phyloP scores from a whole-genome alignment of 2,113 vertebrate species.

The Cololabis saira region DNA sequence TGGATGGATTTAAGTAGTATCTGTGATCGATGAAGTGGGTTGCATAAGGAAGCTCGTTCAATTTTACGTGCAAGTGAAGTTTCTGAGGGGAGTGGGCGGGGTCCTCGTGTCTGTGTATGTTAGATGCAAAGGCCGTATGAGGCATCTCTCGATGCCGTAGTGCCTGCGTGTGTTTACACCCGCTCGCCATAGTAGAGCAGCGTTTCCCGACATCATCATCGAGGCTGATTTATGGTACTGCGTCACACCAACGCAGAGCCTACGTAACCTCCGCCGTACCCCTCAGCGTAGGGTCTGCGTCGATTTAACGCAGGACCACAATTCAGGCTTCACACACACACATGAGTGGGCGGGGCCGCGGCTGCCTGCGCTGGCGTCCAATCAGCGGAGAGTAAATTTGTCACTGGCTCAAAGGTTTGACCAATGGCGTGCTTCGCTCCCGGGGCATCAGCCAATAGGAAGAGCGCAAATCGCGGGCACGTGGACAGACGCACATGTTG shows the following conservation, averaged over 20 bases:
- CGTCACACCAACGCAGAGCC: no score
- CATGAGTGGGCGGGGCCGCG: slow-evolving; percentile 73
- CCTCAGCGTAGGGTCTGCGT: no score
- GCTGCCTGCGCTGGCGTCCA: slow-evolving; percentile 54
- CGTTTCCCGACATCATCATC: slow-evolving; percentile 43
- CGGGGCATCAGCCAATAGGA: slow-evolving; percentile 59
- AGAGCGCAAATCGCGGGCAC: slow-evolving; percentile 73
- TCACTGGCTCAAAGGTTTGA: slow-evolving; percentile 62
- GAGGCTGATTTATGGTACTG: no score
- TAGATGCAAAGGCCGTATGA: slow-evolving; percentile 10
- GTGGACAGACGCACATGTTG: slow-evolving; percentile 83
- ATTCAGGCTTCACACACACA: no score
- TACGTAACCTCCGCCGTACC: no score
- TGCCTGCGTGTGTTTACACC: slow-evolving; percentile 59
- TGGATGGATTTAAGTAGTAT: neutral
- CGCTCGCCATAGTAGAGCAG: slow-evolving; percentile 57
- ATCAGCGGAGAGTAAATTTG: slow-evolving; percentile 43
- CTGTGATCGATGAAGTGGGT: neutral
- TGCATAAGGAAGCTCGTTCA: slow-evolving; percentile 25
- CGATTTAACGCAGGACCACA: no score
- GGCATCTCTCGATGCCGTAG: neutral
- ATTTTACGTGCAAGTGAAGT: neutral
- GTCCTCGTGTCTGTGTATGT: neutral
- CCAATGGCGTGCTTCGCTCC: slow-evolving; percentile 58
- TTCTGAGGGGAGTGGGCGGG: slow-evolving; percentile 16